Evolutionary conservation across 35 echinoderm and acorn worm species (phyloP).

Genomic region (Anneissia japonica): DNA sequence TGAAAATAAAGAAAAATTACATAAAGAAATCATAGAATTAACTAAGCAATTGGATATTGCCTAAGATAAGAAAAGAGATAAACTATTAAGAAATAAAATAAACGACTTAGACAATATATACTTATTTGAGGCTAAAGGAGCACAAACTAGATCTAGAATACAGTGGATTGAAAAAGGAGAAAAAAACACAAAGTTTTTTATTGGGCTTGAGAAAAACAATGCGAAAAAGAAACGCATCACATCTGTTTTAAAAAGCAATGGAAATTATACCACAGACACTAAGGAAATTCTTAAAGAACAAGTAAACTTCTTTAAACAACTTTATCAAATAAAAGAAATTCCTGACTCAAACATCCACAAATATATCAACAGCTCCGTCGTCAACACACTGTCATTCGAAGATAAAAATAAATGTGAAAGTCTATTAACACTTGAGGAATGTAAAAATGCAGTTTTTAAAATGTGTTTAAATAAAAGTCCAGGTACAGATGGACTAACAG

Average conservation of each 20-base stretch:
- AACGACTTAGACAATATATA: not conserved
- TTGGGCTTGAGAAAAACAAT: not conserved
- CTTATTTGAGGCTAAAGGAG: not conserved
- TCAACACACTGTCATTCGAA: no score
- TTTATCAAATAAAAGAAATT: not conserved
- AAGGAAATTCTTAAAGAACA: not conserved
- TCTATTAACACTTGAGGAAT: no score
- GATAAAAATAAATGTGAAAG: no score
- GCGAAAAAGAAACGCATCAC: not conserved
- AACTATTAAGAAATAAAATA: not conserved
- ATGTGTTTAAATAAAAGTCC: no score
- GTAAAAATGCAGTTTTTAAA: no score
- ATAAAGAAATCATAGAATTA: not conserved
- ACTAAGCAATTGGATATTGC: not conserved
- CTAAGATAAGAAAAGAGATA: not conserved
- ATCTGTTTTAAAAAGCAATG: not conserved
- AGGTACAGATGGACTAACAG: no score
- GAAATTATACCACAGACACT: not conserved
- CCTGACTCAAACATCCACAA: no score
- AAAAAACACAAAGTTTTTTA: not conserved
- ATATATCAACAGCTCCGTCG: no score
- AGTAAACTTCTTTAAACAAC: not conserved
- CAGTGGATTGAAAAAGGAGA: not conserved
- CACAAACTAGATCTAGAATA: not conserved
- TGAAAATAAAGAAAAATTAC: not conserved